Evolutionary conservation across 2,113 vertebrate genomes (phyloP), one percentile per base, ranked within the genome.

Genomic region (Oreotragus oreotragus): DNA sequence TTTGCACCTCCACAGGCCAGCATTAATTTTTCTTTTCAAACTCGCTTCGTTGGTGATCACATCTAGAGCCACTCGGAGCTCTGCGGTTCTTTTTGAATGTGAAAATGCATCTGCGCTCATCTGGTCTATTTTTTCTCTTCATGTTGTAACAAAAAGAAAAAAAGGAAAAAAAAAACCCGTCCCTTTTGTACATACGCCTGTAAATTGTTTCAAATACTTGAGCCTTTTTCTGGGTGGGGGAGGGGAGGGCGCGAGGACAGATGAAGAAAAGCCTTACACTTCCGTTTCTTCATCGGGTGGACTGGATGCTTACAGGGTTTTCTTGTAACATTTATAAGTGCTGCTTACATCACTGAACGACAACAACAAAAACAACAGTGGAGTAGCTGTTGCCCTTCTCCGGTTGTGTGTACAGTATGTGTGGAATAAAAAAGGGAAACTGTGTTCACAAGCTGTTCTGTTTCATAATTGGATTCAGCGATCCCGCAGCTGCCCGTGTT

Each of bases 181-280:
- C 97, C 98, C 99, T 99, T 99, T 99, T 99, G 99, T 99, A 99
- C 99, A 99, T 99, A 99, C 97, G 99, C 99, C 99, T 99, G 99
- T 99, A 99, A 99, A 99, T 99, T 99, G 99, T 99, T 99, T 99
- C 99, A 99, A 99, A 99, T 99, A 99, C 99, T 99, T 99, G 99
- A 99, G 99, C 99, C 99, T 99, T 99, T 98, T 99, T 99, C 99
- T 99, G 89, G 99, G 97, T 93, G 98, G 98, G 98, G 98, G 98
- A 33, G 97, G 98, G 98, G 96, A 98, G 99, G 99, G 70, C 98
- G 98, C 66, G 94, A 98, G 98, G 99, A 99, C 98, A 98, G 99
- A 99, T 99, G 99, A 99, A 99, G 99, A 99, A 99, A 99, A 99
- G 99, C 99, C 99, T 99, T 99, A 99, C 99, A 99, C 99, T 99